Conservation (phyloP, 2,888 invertebrate genomes). For the Notocelia uddmanniana region DNA sequence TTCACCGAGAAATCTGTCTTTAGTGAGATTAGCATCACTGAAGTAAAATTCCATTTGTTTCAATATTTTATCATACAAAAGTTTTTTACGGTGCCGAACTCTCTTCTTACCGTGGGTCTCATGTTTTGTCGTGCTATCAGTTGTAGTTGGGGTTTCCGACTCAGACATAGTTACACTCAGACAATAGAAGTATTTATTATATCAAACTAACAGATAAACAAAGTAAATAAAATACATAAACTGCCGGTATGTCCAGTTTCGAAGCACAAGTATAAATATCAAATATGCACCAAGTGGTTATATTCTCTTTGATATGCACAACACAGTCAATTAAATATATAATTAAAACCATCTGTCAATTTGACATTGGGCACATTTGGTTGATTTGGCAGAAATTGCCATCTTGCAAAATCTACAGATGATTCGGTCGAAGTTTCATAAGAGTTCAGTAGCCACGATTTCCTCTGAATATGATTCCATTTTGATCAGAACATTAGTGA, state of each 20-base stretch:
- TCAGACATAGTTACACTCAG: slow-evolving; percentile 62
- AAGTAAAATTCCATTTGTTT: slow-evolving; percentile 99
- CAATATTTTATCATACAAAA: slow-evolving; percentile 89
- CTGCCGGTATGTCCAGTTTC: neutral
- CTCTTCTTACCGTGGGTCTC: slow-evolving; percentile 77
- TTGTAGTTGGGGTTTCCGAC: slow-evolving; percentile 60
- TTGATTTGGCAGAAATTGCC: neutral
- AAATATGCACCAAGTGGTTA: too few species aligned
- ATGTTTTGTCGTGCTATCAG: slow-evolving; percentile 67
- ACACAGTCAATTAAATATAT: neutral
- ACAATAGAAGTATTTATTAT: neutral
- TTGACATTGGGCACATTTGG: neutral
- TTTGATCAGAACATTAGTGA: neutral
- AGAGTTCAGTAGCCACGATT: neutral
- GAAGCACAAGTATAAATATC: neutral
- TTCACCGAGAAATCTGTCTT: slow-evolving; percentile 93
- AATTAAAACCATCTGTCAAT: neutral
- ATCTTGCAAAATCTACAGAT: neutral
- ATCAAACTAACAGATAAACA: neutral
- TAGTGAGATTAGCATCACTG: slow-evolving; percentile 95
- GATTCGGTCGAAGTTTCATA: too few species aligned
- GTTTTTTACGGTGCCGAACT: slow-evolving; percentile 90
- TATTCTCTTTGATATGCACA: too few species aligned
- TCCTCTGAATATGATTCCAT: neutral
- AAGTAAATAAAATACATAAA: neutral